Percentiles rank a stretch among this genome's conserved stretches.
These are phyloP conservation scores for Macrotis lagotis DNA, from an alignment of 2,113 vertebrate genomes.

Conservation along the genomic window DNA sequence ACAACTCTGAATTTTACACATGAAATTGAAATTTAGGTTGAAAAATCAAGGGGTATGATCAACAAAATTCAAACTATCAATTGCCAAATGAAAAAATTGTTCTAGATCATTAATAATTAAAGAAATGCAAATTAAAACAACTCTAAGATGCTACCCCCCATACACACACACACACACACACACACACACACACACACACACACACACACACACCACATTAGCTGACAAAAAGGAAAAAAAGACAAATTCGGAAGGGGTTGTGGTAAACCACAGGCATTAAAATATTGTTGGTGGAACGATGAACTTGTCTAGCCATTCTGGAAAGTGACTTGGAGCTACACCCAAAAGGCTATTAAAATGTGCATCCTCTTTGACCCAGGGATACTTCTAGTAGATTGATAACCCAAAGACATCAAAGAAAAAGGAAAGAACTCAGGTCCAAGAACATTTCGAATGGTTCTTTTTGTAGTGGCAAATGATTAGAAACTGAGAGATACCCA, in stretches of 20 bases:
- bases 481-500: background rate
- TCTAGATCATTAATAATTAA: background rate
- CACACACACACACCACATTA: background rate
- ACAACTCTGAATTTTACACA: background rate
- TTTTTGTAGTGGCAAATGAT: background rate
- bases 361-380: background rate
- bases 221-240: background rate
- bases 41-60: background rate
- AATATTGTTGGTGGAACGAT: background rate
- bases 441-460: background rate
- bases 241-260: background rate
- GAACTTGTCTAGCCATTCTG: background rate
- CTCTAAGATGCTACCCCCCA: background rate
- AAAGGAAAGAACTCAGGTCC: background rate
- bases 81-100: background rate
- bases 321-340: background rate
- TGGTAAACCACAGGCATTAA: background rate
- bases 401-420: background rate
- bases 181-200: too few relatives aligned
- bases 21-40: background rate
- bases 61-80: background rate
- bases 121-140: background rate
- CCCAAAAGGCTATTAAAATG: background rate
- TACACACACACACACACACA: too few relatives aligned
- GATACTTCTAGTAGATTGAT: background rate